Conservation (phyloP, 1,140 invertebrate genomes). For the Cydia splendana region DNA sequence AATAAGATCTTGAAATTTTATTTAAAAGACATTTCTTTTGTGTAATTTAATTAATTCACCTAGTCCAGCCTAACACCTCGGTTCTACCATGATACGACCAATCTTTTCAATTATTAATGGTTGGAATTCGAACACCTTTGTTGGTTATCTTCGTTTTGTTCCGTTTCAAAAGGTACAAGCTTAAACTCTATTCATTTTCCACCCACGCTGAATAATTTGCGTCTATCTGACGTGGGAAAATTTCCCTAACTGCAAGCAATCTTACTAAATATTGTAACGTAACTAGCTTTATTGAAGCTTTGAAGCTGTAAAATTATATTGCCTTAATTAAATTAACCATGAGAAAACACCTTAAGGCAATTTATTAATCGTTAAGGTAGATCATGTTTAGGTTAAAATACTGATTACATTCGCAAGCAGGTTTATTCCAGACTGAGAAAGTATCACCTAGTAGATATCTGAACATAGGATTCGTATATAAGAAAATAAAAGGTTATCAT, state of each 20-base stretch:
- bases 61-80: too few species aligned
- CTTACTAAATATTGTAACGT: constrained; percentile 21
- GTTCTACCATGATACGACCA: too few species aligned
- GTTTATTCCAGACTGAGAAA: background rate
- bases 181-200: constrained; percentile 17
- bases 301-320: constrained; percentile 23
- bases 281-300: constrained; percentile 25
- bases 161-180: background rate
- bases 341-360: background rate
- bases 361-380: background rate
- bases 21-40: too few species aligned
- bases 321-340: constrained; percentile 20
- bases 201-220: constrained; percentile 26
- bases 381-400: background rate
- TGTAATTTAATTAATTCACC: too few species aligned
- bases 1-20: background rate
- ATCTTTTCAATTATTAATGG: background rate
- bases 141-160: background rate
- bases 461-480: background rate
- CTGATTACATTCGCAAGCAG: background rate
- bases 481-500: too few species aligned
- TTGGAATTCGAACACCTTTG: background rate
- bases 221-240: constrained; percentile 20
- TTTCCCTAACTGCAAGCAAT: constrained; percentile 15
- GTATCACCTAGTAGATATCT: background rate